Percentiles rank a stretch among this genome's conserved stretches.
Conservation (phyloP, 2,113 vertebrate genomes). For the Haemorhous mexicanus region DNA sequence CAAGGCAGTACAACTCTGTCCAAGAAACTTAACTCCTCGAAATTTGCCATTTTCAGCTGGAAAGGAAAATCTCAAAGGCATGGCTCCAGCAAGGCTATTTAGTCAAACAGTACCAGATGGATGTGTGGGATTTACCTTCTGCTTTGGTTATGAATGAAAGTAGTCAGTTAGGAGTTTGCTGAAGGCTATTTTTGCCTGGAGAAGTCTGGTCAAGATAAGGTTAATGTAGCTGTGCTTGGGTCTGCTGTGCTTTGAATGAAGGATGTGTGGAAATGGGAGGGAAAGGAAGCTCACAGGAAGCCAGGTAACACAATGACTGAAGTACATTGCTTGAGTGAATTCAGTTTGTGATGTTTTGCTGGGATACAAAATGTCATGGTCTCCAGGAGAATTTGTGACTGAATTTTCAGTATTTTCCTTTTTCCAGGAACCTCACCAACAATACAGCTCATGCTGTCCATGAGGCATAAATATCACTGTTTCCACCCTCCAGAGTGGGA, state of each 20-base stretch:
- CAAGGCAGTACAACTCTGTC: background rate
- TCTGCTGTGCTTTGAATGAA: background rate
- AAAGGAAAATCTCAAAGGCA: constrained; percentile 27
- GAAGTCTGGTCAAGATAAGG: background rate
- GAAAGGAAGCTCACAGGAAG: background rate
- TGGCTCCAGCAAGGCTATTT: constrained; percentile 24
- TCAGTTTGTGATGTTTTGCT: background rate
- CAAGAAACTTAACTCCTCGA: constrained; percentile 31
- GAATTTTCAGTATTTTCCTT: background rate
- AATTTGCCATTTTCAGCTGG: constrained; percentile 43
- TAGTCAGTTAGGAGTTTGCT: background rate
- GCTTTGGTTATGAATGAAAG: background rate
- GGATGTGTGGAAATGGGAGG: background rate
- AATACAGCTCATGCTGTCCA: background rate
- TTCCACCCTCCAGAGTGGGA: background rate
- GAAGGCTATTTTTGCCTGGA: background rate
- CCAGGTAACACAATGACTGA: background rate
- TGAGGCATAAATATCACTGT: background rate
- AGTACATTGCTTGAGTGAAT: background rate
- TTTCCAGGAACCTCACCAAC: constrained; percentile 13
- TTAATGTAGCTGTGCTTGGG: background rate
- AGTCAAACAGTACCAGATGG: constrained; percentile 48
- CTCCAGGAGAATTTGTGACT: background rate
- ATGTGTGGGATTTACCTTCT: constrained; percentile 7
- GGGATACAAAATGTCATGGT: background rate